Evolutionary conservation across 2,888 invertebrate species (phyloP), one percentile per base, ranked within the genome.

Genomic region (Hesperia comma): DNA sequence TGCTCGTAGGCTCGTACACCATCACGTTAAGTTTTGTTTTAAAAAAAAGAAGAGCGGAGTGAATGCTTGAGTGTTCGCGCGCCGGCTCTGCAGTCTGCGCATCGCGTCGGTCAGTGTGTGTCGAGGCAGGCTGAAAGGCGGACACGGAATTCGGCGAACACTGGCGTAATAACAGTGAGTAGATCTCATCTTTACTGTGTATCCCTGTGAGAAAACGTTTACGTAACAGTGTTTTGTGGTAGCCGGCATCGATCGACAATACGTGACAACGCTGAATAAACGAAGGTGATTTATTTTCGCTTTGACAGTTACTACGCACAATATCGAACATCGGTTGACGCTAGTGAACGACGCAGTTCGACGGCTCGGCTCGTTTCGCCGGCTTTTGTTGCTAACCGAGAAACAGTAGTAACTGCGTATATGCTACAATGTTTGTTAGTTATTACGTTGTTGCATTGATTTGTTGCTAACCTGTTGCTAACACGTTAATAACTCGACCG

Each of bases 361-460:
- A 73, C 82, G 75, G 72, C 77, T 84, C 82, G 21, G 74, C 74
- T 82, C 79, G 85, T 87, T 87, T 76, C 77, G 83, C 60, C 60
- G 66, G 66, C 66, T 60, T 86, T 85, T 86, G 91, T 92, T 91
- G 87, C 91, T 88, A 91, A 84, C 85, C 79, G 85, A 78, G 82
- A 75, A 78, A 77, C 81, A 75, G 75, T 66, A 74, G 72, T 72
- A 79, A 88, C 85, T 90, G 90, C 91, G 90, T 89, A 88, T 80
- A 83, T 82, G 57, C 64, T 73, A 56, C 53, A 70, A 61, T 78
- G 74, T 74, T 73, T 72, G 74, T 74, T 70, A 72, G 54, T 43
- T 70, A 70, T 72, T 72, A 80, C 75, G 77, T 69, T 76, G 77
- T 82, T 80, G 72, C 68, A 66, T 57, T 75, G 49, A 60, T 57